phyloP scores from a whole-genome alignment of 2,888 invertebrate genomes.

The Calameuta pallipes region DNA sequence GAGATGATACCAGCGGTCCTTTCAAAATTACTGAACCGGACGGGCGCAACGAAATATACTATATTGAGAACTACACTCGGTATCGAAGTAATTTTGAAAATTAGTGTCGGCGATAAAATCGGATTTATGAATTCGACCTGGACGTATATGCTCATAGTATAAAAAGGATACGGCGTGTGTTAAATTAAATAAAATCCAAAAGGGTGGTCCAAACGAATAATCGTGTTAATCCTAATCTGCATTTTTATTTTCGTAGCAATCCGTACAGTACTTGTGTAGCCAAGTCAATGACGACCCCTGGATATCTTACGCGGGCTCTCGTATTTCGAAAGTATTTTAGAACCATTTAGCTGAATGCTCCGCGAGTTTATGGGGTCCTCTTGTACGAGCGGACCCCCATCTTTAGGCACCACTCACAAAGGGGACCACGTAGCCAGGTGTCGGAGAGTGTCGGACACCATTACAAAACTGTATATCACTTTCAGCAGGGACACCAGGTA shows the following conservation, averaged over 20 bases:
- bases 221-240: constrained; percentile 51
- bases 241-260: constrained; percentile 45
- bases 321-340: constrained; percentile 55
- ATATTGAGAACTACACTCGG: not conserved
- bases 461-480: constrained; percentile 65
- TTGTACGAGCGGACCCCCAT: constrained; percentile 31
- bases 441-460: constrained; percentile 56
- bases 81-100: constrained; percentile 16
- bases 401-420: constrained; percentile 49
- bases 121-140: constrained; percentile 16
- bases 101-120: constrained; percentile 22
- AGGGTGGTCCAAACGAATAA: constrained; percentile 18
- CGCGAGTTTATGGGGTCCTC: constrained; percentile 54
- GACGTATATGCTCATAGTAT: constrained; percentile 2
- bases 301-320: constrained; percentile 22
- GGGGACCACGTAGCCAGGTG: constrained; percentile 55
- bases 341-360: constrained; percentile 55
- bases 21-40: not conserved
- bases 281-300: constrained; percentile 17
- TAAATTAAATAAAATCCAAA: constrained; percentile 44
- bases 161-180: constrained; percentile 20
- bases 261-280: constrained; percentile 25
- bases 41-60: not conserved
- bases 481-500: constrained; percentile 39
- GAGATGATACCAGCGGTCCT: not conserved